A percentile compares a stretch with the other conserved stretches of the same genome.
These are phyloP conservation scores for Malurus splendens DNA, from an alignment of 2,797 vertebrate species.

Conservation along the genomic window DNA sequence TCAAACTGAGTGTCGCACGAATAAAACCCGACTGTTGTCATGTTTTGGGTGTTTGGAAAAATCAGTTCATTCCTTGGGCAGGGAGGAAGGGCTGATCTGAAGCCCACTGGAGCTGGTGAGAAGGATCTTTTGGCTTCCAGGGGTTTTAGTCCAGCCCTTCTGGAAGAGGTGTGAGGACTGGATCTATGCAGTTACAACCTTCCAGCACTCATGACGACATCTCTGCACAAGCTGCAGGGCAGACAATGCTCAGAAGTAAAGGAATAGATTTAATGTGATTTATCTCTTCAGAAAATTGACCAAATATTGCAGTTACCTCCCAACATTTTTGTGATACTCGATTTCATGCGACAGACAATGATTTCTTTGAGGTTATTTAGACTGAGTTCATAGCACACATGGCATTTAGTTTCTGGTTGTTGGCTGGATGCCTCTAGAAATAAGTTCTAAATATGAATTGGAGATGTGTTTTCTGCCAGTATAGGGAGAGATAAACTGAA, in stretches of 20 bases:
- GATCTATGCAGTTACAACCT: slow-evolving; percentile 1
- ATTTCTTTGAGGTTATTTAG: neutral
- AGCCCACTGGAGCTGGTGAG: neutral
- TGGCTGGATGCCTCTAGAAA: neutral
- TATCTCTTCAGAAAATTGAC: neutral
- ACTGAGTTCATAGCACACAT: neutral
- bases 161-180: neutral
- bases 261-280: neutral
- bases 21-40: neutral
- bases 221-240: neutral
- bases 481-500: neutral
- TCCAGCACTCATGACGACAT: neutral
- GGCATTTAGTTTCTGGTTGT: neutral
- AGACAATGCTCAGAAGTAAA: neutral
- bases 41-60: neutral
- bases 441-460: neutral
- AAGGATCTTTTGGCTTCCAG: neutral
- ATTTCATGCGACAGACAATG: neutral
- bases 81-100: neutral
- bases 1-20: neutral
- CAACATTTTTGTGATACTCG: neutral
- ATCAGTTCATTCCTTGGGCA: neutral
- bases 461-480: neutral
- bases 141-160: neutral
- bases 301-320: neutral